phyloP scores from a whole-genome alignment of 2,113 vertebrate species.

The Toxostoma redivivum region DNA sequence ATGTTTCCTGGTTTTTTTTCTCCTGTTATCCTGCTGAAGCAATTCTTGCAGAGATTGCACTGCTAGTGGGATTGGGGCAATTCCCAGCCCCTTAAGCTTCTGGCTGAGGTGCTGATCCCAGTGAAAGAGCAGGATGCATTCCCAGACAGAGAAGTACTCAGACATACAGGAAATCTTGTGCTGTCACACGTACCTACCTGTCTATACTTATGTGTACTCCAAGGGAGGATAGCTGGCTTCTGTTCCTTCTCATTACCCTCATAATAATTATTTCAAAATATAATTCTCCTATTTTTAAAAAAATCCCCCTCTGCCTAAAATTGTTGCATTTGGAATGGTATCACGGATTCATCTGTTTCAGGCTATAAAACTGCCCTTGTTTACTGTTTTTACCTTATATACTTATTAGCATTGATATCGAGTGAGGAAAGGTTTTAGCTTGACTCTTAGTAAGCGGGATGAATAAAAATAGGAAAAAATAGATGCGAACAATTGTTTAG shows the following conservation, averaged over 20 bases:
- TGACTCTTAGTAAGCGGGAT: background rate
- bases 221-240: background rate
- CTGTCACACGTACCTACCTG: background rate
- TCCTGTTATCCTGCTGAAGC: background rate
- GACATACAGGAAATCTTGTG: background rate
- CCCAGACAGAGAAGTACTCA: background rate
- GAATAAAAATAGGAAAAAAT: background rate
- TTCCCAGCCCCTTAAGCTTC: background rate
- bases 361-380: background rate
- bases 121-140: background rate
- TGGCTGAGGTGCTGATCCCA: background rate
- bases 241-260: background rate
- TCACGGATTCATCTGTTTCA: background rate
- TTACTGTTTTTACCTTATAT: background rate
- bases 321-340: background rate
- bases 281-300: background rate
- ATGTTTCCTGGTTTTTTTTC: background rate
- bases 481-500: background rate
- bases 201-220: background rate
- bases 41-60: background rate
- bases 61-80: background rate
- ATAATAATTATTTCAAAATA: background rate
- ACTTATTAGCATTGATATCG: background rate
- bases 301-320: background rate
- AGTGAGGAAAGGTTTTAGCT: background rate